Base-by-base conservation (phyloP, 1,140 invertebrate species). In the Ditylenchus dipsaci region DNA sequence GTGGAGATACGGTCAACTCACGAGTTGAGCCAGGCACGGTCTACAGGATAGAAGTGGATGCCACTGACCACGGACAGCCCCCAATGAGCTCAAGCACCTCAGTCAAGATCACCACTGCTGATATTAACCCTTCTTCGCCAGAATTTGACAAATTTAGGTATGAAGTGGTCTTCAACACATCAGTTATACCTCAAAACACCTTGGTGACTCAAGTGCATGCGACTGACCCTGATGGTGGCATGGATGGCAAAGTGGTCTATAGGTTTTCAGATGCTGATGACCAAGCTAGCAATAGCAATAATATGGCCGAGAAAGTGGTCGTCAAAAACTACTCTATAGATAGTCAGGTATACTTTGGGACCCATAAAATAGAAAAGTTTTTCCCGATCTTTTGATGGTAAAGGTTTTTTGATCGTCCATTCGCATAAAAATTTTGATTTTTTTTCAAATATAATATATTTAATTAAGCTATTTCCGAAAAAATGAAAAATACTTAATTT, bases 181-280 rank as follows among this genome's bases (percentile, higher is more conserved):
- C 23, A 9, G 15, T 5, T 19, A 68, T 78, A 7, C 63, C 67
- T 7, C 43, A 57, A n/a, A 73, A 70, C 21, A 43, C 64, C 26
- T 63, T 72, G 0, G 59, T 78, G 5, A 70, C 60, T 17, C 33
- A 63, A 30, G 73, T 78, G 1, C 59, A 70, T 21, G 77, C 77
- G 0, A 64, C 77, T 5, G 77, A 78, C 60, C 73, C 76, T 11
- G 77, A 78, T 58, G 69, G 64, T 23, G 77, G 77, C 27, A 42
- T 26, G 13, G 73, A 79, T 43, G 77, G 77, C 9, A 1, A 58
- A 17, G 77, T 78, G 13, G 53, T 21, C 17, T 78, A 78, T 56
- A 43, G 63, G 60, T 66, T 76, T 15, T 69, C 73, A 8, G 63
- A 70, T 60, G 67, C 49, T 19, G 49, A 19, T 19, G 49, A 53